Evolutionary conservation across 1,140 invertebrate genomes (phyloP).

Genomic region (Asbolus verrucosus): DNA sequence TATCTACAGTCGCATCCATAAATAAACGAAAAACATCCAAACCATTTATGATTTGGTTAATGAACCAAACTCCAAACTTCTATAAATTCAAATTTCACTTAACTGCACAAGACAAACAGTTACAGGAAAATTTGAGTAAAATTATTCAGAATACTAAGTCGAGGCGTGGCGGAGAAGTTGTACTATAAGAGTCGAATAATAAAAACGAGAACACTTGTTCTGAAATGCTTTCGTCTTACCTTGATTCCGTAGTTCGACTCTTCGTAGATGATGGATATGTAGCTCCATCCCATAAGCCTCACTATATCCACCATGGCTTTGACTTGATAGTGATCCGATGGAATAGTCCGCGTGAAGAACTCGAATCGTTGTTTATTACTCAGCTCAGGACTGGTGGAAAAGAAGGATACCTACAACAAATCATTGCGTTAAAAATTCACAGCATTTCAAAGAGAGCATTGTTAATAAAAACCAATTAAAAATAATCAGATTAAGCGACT

Average conservation of each 20-base stretch:
- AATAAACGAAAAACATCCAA: too few relatives aligned
- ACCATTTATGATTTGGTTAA: too few relatives aligned
- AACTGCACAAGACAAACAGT: neutral
- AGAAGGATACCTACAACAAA: slow-evolving; percentile 89
- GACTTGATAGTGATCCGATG: slow-evolving; percentile 94
- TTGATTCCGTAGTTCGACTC: slow-evolving; percentile 97
- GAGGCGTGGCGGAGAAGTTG: too few relatives aligned
- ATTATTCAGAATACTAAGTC: neutral
- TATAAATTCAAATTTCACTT: slow-evolving; percentile 2
- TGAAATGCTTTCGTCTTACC: slow-evolving; percentile 70
- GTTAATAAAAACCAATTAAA: slow-evolving; percentile 47
- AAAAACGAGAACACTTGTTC: neutral
- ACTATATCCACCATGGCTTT: slow-evolving; percentile 96
- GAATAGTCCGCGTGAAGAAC: slow-evolving; percentile 94
- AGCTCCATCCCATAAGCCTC: slow-evolving; percentile 88
- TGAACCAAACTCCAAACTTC: neutral
- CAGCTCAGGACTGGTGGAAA: slow-evolving; percentile 94
- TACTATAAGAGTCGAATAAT: too few relatives aligned
- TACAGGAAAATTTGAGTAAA: neutral
- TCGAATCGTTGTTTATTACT: slow-evolving; percentile 96
- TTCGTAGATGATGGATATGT: slow-evolving; percentile 95
- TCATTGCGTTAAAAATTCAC: slow-evolving; percentile 11
- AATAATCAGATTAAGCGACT: slow-evolving; percentile 47
- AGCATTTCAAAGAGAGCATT: neutral
- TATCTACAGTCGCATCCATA: too few relatives aligned